A percentile compares a stretch with the other conserved stretches of the same genome.
Evolutionary conservation across 1,140 invertebrate species (phyloP).

Genomic region (Leptinotarsa lineolata): DNA sequence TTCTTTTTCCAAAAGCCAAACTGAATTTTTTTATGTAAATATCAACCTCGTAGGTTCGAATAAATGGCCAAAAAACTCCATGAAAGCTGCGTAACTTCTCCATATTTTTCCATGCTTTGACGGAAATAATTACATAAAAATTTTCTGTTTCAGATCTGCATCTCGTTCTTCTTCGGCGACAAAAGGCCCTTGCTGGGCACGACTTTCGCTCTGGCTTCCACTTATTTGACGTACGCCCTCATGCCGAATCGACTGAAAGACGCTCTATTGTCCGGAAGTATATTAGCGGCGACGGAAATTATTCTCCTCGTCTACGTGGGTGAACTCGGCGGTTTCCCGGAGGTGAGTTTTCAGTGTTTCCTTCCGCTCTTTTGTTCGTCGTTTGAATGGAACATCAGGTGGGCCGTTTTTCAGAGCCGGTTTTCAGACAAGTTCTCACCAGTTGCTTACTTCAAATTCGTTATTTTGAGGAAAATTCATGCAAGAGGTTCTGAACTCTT

Average conservation of each 20-base stretch:
- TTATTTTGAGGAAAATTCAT: no score
- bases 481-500: no score
- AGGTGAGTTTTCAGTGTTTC: slow-evolving; percentile 38
- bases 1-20: no score
- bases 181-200: slow-evolving; percentile 61
- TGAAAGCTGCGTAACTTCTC: no score
- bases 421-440: no score
- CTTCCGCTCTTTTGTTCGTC: not conserved
- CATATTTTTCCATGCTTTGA: no score
- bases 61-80: no score
- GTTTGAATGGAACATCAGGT: not conserved
- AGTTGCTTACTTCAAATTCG: no score
- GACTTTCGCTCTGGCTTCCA: slow-evolving; percentile 75
- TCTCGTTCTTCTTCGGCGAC: slow-evolving; percentile 49
- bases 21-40: no score
- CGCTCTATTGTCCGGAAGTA: slow-evolving; percentile 72
- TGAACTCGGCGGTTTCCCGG: slow-evolving; percentile 39
- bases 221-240: slow-evolving; percentile 86
- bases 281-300: slow-evolving; percentile 72
- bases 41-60: no score
- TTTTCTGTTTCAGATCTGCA: slow-evolving; percentile 50
- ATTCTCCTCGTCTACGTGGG: slow-evolving; percentile 50
- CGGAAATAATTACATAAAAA: not conserved
- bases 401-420: no score
- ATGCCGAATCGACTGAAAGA: slow-evolving; percentile 82